These are phyloP conservation scores for Cheumatopsyche charites DNA, from an alignment of 1,140 invertebrate species.

Conservation along the genomic window DNA sequence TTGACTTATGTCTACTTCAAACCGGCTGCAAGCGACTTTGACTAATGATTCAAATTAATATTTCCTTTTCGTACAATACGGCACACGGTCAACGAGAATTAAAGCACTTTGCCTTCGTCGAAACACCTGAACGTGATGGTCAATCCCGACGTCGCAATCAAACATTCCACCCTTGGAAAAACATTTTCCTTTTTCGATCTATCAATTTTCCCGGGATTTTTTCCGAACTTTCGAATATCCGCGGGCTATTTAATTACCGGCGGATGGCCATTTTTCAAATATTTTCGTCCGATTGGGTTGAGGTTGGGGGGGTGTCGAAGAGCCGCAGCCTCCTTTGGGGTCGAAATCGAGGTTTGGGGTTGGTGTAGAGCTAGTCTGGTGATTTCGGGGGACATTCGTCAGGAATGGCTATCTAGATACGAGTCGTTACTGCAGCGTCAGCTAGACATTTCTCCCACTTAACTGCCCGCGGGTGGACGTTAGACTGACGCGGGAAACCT, in stretches of 20 bases:
- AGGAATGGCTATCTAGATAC: slow-evolving; percentile 38
- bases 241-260: slow-evolving; percentile 30
- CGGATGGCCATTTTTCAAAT: slow-evolving; percentile 35
- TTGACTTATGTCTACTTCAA: slow-evolving; percentile 44
- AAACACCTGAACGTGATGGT: slow-evolving; percentile 33
- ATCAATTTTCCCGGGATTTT: background rate
- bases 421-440: slow-evolving; percentile 41
- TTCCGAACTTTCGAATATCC: slow-evolving; percentile 18
- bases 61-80: slow-evolving; percentile 41
- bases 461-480: slow-evolving; percentile 44
- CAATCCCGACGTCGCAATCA: background rate
- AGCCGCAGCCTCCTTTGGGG: slow-evolving; percentile 8
- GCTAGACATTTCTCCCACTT: slow-evolving; percentile 42
- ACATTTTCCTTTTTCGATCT: background rate
- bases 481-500: slow-evolving; percentile 43
- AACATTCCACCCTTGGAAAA: background rate
- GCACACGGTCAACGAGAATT: slow-evolving; percentile 44
- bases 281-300: slow-evolving; percentile 1
- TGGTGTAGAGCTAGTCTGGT: slow-evolving; percentile 4
- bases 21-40: slow-evolving; percentile 46
- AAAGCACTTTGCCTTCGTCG: slow-evolving; percentile 44
- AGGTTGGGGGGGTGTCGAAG: background rate
- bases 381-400: slow-evolving; percentile 40
- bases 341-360: background rate
- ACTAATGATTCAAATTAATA: slow-evolving; percentile 48